Evolutionary conservation across 2,888 invertebrate genomes (phyloP).

Genomic region (Rotaria macrura): DNA sequence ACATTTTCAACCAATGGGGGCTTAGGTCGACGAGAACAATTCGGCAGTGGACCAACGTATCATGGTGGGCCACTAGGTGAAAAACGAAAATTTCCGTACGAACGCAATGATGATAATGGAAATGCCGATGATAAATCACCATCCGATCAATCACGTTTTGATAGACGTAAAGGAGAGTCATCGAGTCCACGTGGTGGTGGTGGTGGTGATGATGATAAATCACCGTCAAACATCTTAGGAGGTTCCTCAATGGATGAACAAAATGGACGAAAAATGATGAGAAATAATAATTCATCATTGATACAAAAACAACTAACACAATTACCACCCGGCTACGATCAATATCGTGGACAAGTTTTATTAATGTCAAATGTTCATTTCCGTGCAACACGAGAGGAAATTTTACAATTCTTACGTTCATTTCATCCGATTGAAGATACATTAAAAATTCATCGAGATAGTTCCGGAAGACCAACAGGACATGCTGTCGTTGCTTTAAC

Average conservation of each 20-base stretch:
- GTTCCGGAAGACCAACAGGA: constrained; percentile 62
- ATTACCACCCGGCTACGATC: constrained; percentile 24
- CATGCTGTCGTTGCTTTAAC: constrained; percentile 78
- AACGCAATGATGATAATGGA: constrained; percentile 3
- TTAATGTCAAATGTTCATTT: constrained; percentile 65
- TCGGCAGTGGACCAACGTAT: background rate
- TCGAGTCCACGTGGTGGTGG: background rate
- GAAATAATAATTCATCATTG: background rate
- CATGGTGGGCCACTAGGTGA: background rate
- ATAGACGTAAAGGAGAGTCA: background rate
- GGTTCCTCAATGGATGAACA: background rate
- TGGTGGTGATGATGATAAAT: background rate
- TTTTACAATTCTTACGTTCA: constrained; percentile 70
- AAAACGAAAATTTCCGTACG: background rate
- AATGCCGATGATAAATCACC: constrained; percentile 10
- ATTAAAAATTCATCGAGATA: constrained; percentile 38
- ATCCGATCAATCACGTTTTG: background rate
- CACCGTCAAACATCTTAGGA: background rate
- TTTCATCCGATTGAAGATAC: constrained; percentile 56
- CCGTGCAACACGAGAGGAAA: constrained; percentile 73
- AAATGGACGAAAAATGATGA: background rate
- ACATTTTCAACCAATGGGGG: background rate
- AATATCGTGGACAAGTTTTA: constrained; percentile 26
- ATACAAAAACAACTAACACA: constrained; percentile 25
- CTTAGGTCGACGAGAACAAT: background rate